phyloP scores from a whole-genome alignment of 1,140 invertebrate species.

The Mesaphorura yosii region DNA sequence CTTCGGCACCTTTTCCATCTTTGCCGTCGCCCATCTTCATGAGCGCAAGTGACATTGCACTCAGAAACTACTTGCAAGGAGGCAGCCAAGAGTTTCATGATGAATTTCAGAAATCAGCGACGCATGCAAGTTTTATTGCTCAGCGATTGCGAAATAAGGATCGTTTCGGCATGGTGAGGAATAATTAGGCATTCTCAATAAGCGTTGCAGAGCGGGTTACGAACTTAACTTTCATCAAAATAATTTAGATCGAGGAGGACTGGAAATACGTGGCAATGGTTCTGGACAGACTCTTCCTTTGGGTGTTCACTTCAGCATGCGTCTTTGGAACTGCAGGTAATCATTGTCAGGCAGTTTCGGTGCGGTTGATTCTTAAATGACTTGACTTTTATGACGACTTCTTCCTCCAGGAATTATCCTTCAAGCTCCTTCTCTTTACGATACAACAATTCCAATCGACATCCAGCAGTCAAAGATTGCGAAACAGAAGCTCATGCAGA shows the following conservation, averaged over 20 bases:
- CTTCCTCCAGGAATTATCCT: constrained; percentile 88
- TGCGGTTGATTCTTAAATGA: no score
- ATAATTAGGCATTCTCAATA: no score
- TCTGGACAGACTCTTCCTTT: constrained; percentile 91
- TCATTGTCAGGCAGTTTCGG: no score
- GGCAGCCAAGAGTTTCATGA: constrained; percentile 17
- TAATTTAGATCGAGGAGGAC: constrained; percentile 79
- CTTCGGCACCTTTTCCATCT: constrained; percentile 35
- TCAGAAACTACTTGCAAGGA: constrained; percentile 26
- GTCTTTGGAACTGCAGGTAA: constrained; percentile 73
- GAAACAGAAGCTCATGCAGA: constrained; percentile 69
- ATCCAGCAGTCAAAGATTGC: constrained; percentile 83
- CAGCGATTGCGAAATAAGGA: constrained; percentile 89
- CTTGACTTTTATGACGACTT: no score
- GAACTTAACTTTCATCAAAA: constrained; percentile 26
- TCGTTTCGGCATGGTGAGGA: constrained; percentile 78
- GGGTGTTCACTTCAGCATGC: constrained; percentile 89
- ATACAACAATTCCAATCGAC: constrained; percentile 83
- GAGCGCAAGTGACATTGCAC: constrained; percentile 28
- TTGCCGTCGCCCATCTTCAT: constrained; percentile 30
- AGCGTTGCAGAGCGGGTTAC: no score
- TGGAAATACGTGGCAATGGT: constrained; percentile 96
- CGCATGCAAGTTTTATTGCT: constrained; percentile 60
- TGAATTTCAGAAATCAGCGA: constrained; percentile 30
- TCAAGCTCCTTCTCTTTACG: constrained; percentile 88